Evolutionary conservation across 2,797 vertebrate genomes (phyloP).

Genomic region (Antrozous pallidus): DNA sequence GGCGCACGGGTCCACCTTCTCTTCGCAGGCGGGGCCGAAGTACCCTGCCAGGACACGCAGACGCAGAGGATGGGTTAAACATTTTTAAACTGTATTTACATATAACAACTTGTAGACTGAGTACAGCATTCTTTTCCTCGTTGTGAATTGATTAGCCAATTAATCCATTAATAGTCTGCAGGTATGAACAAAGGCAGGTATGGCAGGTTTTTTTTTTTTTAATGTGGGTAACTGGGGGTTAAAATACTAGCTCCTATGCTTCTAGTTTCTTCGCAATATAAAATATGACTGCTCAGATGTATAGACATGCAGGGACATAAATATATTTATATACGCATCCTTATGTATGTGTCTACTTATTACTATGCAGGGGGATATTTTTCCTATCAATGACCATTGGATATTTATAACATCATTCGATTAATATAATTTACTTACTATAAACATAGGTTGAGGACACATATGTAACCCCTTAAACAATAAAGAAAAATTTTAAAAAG

Average conservation of each 20-base stretch:
- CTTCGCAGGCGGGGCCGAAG: constrained; percentile 90
- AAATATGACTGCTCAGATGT: not conserved
- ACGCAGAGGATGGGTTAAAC: not conserved
- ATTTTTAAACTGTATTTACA: fast-evolving
- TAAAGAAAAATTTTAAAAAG: too few relatives aligned
- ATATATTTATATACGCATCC: not conserved
- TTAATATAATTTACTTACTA: too few relatives aligned
- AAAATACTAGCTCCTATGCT: not conserved
- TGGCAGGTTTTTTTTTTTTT: not conserved
- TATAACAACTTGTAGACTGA: not conserved
- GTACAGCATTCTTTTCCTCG: not conserved
- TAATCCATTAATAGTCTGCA: not conserved
- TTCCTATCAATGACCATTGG: too few relatives aligned
- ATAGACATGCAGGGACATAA: too few relatives aligned
- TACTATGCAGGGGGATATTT: not conserved
- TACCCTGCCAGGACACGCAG: constrained; percentile 84
- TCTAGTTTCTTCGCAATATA: not conserved
- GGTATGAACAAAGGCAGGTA: not conserved
- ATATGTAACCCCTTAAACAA: too few relatives aligned
- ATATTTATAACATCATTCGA: too few relatives aligned
- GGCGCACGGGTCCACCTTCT: constrained; percentile 92
- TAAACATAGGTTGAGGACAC: too few relatives aligned
- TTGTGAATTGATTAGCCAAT: not conserved
- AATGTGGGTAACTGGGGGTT: not conserved
- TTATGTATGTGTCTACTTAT: fast-evolving